Conservation (phyloP, 2,888 invertebrate genomes). For the Synanthedon vespiformis region DNA sequence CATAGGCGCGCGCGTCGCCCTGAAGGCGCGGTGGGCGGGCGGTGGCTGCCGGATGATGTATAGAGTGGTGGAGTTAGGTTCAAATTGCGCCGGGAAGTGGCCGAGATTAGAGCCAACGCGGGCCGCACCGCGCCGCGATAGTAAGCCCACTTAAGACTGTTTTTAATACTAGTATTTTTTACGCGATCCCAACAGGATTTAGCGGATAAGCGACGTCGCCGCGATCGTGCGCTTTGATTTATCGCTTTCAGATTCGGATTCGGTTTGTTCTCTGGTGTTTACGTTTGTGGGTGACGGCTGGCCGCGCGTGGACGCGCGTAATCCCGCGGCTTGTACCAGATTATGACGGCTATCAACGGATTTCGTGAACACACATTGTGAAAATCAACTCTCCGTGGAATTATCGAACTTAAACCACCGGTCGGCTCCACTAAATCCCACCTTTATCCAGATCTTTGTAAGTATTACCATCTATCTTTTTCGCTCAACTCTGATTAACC, state of each 20-base stretch:
- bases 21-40: conserved; percentile 26
- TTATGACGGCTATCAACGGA: conserved; percentile 65
- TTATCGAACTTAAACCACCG: conserved; percentile 18
- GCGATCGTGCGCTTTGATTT: conserved; percentile 69
- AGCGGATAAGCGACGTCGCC: conserved; percentile 65
- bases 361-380: conserved; percentile 53
- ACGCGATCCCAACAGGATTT: conserved; percentile 71
- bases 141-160: conserved; percentile 79
- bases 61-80: conserved; percentile 80
- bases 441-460: conserved; percentile 27
- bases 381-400: conserved; percentile 34
- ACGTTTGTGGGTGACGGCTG: conserved; percentile 62
- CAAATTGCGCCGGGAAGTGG: conserved; percentile 82
- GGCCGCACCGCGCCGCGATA: conserved; percentile 73
- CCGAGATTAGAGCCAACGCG: conserved; percentile 78
- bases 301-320: conserved; percentile 49
- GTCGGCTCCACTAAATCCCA: conserved; percentile 12
- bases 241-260: conserved; percentile 62
- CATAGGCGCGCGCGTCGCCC: conserved; percentile 28
- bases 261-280: conserved; percentile 63
- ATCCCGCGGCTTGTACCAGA: conserved; percentile 63
- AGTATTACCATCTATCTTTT: conserved; percentile 22
- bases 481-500: too few relatives aligned
- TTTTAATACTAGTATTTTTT: conserved; percentile 79
- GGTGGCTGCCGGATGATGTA: conserved; percentile 73